A percentile compares a stretch with the other conserved stretches of the same genome.
Evolutionary conservation across 2,888 invertebrate species (phyloP).

Genomic region (Megalurothrips usitatus): DNA sequence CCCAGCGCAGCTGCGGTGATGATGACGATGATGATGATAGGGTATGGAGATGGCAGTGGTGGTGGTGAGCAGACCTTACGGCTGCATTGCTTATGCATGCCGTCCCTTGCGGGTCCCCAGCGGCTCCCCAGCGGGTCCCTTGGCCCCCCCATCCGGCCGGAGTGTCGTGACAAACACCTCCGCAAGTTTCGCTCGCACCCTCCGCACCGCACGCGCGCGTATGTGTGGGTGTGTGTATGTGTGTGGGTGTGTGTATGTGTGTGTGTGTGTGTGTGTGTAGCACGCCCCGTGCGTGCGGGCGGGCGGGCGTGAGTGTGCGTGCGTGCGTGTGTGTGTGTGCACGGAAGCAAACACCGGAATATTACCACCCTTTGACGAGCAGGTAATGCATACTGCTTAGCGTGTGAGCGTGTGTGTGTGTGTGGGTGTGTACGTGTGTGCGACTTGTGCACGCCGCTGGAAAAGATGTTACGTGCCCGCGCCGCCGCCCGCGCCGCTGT

Average conservation of each 20-base stretch:
- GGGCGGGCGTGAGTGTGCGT: not conserved
- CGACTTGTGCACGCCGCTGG: no score
- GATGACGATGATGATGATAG: no score
- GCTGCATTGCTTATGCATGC: not conserved
- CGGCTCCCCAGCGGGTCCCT: not conserved
- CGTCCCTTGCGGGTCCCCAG: not conserved
- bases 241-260: not conserved
- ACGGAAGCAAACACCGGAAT: not conserved
- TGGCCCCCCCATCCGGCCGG: not conserved
- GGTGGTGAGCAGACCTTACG: not conserved
- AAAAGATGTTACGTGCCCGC: no score
- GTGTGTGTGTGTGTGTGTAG: not conserved
- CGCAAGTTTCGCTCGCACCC: not conserved
- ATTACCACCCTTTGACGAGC: constrained; percentile 5
- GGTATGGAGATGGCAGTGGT: not conserved
- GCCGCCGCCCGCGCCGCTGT: no score
- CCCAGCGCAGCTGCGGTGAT: no score
- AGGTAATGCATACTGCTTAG: not conserved
- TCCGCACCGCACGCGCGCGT: not conserved
- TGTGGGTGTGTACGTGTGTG: no score
- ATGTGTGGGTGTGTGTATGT: not conserved
- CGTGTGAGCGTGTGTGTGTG: no score
- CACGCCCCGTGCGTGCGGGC: not conserved
- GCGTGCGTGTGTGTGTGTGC: not conserved
- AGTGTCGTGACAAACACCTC: not conserved